Evolutionary conservation across 1,140 invertebrate species (phyloP), one percentile per base, ranked within the genome.

Genomic region (Periplaneta americana): DNA sequence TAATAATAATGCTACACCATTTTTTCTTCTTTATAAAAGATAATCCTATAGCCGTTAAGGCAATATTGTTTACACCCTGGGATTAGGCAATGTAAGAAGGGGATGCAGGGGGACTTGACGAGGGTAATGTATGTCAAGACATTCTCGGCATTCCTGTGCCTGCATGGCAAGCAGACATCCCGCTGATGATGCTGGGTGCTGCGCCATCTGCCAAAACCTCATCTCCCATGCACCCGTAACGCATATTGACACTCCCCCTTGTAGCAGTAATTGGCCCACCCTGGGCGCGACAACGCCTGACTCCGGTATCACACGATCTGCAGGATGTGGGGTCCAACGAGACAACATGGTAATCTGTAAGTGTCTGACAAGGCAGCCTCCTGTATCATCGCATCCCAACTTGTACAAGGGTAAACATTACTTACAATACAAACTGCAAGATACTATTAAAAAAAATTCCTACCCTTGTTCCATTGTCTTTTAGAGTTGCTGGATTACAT

Each of bases 221-320:
- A 66, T n/a, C 48, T 66, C 28, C 22, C 48, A 66, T 78, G 76
- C 33, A 36, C 76, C 33, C 76, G 22, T 57, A 80, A 80, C 28
- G 34, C 31, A 66, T 80, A 80, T 80, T 80, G 79, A 80, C 81
- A 74, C 81, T 57, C 78, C 75, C 78, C 81, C 37, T 31, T 80
- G 35, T 78, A 48, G 77, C n/a, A 74, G 81, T 82, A 82, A 82
- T 82, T 82, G 81, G 77, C 39, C 81, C 81, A 80, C 78, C 81
- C 81, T 74, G 77, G 74, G 76, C 5, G 81, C 31, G 79, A 77
- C 75, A 77, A 77, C 34, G n/a, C 76, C 34, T 11, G 22, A 22
- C 22, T 8, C 2, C 22, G 28, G 39, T 48, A 48, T 13, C 39
- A 48, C 10, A 48, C 4, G 48, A n/a, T 66, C 48, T n/a, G n/a